Base-by-base conservation (phyloP, 2,888 invertebrate genomes). In the Caenorhabditis sinica region DNA sequence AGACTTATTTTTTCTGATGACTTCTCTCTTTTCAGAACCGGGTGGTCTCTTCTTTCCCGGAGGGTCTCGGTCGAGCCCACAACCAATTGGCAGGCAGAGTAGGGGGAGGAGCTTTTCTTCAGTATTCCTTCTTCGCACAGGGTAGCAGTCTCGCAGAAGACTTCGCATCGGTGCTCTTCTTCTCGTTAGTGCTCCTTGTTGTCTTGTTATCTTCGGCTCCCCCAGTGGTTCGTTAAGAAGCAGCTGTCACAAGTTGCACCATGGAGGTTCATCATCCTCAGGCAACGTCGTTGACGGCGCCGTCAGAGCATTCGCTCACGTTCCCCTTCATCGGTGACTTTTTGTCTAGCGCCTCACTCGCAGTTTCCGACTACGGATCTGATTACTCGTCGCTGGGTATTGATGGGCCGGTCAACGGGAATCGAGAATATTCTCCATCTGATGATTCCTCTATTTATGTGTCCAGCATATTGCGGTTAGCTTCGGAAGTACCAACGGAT, bases 231-330 rank as follows among this genome's bases (percentile, higher is more conserved):
- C 75, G 74, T 71, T 75, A 82, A 63, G 63, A 75, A 74, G 69
- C 69, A 82, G 75, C 82, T 82, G 74, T 71, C 74, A 69, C 69
- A 75, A 80, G 80, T 80, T 80, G 65, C 80, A 49, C 75, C 72
- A 87, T 87, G 88, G 88, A 86, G 80, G 88, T 87, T 87, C 87
- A 88, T 86, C 88, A 81, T 73, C 68, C 68, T 58, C 76, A 66
- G 63, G 73, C 83, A 69, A 68, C 73, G 65, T 15, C 77, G 56
- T 15, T 51, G 36, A 13, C 74, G 43, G 51, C 56, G 51, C 45
- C 60, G 28, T 65, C 58, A 28, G 60, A 69, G 30, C 51, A 69
- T 49, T 30, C 66, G 33, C 74, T 77, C 66, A 75, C 75, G 74
- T 83, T 83, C 65, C 74, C 79, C n/a, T 83, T 79, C 79, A 83